Percentiles rank a stretch among this genome's conserved stretches.
Conservation (phyloP, 1,140 invertebrate genomes). For the Watersipora subatra region DNA sequence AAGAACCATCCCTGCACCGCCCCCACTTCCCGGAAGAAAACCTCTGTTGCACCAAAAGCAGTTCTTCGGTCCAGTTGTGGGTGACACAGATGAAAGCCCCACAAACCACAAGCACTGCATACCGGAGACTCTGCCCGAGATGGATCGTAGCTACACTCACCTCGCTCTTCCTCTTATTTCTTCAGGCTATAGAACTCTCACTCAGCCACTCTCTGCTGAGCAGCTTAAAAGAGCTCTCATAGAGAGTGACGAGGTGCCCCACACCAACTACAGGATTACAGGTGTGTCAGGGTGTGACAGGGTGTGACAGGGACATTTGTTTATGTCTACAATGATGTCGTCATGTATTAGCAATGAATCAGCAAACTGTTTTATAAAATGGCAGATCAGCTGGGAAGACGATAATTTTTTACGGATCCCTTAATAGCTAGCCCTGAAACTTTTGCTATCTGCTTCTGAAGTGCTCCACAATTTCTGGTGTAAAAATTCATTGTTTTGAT, state of each 20-base stretch:
- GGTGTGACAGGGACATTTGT: too few species aligned
- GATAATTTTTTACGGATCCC: too few species aligned
- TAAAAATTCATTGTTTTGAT: too few species aligned
- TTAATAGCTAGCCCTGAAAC: too few species aligned
- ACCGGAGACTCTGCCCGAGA: not conserved
- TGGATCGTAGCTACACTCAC: not conserved
- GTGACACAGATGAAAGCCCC: constrained; percentile 7
- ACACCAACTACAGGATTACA: constrained; percentile 23
- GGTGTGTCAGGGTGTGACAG: too few species aligned
- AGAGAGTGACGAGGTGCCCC: constrained; percentile 18
- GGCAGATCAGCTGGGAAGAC: too few species aligned
- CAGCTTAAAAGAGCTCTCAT: constrained; percentile 9
- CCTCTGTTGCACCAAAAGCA: constrained; percentile 14
- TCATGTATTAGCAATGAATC: too few species aligned
- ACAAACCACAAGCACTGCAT: not conserved
- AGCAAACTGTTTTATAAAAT: too few species aligned
- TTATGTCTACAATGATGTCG: too few species aligned
- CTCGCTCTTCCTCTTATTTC: not conserved
- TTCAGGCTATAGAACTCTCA: not conserved
- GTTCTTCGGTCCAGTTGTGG: constrained; percentile 29
- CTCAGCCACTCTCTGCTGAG: not conserved
- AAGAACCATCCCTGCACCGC: not conserved
- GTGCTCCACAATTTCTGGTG: too few species aligned
- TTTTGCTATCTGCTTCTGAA: too few species aligned
- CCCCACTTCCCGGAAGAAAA: not conserved